Evolutionary conservation across 1,140 invertebrate genomes (phyloP).

Genomic region (Hypsibius dujardini): DNA sequence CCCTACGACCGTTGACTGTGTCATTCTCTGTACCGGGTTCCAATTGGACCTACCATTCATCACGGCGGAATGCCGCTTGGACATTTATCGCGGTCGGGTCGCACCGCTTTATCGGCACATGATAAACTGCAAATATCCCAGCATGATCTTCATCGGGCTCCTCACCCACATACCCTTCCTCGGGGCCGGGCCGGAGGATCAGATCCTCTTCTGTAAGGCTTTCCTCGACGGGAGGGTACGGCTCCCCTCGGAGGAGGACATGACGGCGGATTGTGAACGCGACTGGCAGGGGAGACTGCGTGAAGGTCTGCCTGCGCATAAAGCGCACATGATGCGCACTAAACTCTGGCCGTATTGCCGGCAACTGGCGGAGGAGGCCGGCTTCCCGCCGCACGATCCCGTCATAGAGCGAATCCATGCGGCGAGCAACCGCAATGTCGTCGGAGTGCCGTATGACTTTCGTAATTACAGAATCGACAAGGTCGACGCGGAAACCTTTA

Average conservation of each 20-base stretch:
- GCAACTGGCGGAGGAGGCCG: neutral
- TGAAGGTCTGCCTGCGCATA: neutral
- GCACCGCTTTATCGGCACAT: constrained; percentile 4
- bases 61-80: neutral
- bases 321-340: neutral
- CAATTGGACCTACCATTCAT: neutral
- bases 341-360: neutral
- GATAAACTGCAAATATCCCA: neutral
- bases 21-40: neutral
- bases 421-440: neutral
- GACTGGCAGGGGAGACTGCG: neutral
- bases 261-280: neutral
- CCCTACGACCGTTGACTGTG: neutral
- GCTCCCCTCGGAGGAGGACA: neutral
- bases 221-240: neutral
- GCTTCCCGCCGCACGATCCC: neutral
- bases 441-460: neutral
- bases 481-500: too few species aligned
- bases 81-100: neutral
- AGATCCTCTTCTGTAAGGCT: neutral
- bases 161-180: neutral
- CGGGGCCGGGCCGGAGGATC: neutral
- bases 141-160: neutral
- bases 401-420: neutral
- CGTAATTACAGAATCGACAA: neutral